These are phyloP conservation scores for Calosoma granatense DNA, from an alignment of 1,140 invertebrate species.

Conservation along the genomic window DNA sequence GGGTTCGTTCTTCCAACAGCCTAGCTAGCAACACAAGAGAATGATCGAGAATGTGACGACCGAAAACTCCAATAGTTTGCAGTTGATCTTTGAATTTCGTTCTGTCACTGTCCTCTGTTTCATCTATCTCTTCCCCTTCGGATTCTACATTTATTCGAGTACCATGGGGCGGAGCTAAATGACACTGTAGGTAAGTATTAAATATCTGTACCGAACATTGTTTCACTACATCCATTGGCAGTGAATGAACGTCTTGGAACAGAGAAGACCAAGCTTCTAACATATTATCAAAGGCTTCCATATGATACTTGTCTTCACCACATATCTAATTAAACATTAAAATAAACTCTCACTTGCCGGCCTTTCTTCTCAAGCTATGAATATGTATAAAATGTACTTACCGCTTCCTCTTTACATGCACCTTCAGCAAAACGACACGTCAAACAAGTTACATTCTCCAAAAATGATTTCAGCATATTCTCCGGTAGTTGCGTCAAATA, in stretches of 20 bases:
- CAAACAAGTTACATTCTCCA: slow-evolving; percentile 57
- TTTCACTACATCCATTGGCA: slow-evolving; percentile 42
- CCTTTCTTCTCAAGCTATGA: background rate
- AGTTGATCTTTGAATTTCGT: slow-evolving; percentile 59
- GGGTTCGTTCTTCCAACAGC: slow-evolving; percentile 53
- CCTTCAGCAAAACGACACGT: slow-evolving; percentile 66
- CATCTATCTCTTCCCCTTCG: slow-evolving; percentile 48
- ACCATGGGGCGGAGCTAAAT: slow-evolving; percentile 73
- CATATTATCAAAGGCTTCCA: slow-evolving; percentile 71
- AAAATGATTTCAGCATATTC: slow-evolving; percentile 18
- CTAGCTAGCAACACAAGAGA: slow-evolving; percentile 36
- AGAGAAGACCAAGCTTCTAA: slow-evolving; percentile 69
- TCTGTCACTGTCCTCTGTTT: slow-evolving; percentile 58
- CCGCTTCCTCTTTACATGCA: slow-evolving; percentile 63
- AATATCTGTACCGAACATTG: slow-evolving; percentile 48
- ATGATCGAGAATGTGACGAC: slow-evolving; percentile 41
- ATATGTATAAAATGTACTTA: slow-evolving; percentile 30
- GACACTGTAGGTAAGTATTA: slow-evolving; percentile 70
- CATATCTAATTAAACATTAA: slow-evolving; percentile 31
- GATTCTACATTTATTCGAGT: slow-evolving; percentile 42
- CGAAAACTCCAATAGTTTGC: slow-evolving; percentile 48
- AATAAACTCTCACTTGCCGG: too few relatives aligned
- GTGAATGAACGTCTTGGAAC: slow-evolving; percentile 43
- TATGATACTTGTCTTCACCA: slow-evolving; percentile 57
- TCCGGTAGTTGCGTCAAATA: slow-evolving; percentile 29